These are phyloP conservation scores for Liasis olivaceus DNA, from an alignment of 2,797 vertebrate species.

Conservation along the genomic window DNA sequence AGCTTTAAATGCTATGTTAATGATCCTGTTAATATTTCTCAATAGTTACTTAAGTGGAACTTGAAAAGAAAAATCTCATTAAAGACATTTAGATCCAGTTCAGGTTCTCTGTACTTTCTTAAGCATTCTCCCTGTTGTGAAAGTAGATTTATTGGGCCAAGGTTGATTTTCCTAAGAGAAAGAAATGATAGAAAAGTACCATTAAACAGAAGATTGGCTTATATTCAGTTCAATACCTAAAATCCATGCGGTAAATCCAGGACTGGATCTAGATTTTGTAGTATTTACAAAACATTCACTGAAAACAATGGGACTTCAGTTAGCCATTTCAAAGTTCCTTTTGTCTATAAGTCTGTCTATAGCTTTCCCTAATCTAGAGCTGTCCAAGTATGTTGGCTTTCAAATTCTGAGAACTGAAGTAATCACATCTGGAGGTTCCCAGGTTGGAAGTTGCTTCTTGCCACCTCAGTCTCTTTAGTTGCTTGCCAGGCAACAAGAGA, in stretches of 20 bases:
- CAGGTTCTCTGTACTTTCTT: neutral
- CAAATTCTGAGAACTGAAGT: neutral
- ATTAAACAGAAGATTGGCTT: neutral
- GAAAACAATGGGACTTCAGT: neutral
- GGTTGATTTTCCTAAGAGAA: neutral
- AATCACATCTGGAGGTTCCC: neutral
- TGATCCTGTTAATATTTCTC: slow-evolving; percentile 24
- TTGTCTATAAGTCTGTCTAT: too few species aligned
- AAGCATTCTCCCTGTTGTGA: neutral
- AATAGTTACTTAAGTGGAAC: slow-evolving; percentile 9
- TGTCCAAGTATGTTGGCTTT: neutral
- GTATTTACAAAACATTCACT: neutral
- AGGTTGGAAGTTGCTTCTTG: neutral
- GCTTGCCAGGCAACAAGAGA: neutral
- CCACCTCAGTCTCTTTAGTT: neutral
- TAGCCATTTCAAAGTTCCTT: neutral
- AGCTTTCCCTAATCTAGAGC: neutral
- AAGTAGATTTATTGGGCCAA: neutral
- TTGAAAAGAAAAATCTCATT: neutral
- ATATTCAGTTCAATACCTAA: neutral
- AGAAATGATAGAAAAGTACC: neutral
- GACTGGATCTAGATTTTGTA: neutral
- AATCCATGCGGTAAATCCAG: neutral
- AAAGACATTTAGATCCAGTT: neutral
- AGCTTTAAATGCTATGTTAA: slow-evolving; percentile 35